Evolutionary conservation across 2,797 vertebrate genomes (phyloP).

Genomic region (Tenualosa thibaudeaui): DNA sequence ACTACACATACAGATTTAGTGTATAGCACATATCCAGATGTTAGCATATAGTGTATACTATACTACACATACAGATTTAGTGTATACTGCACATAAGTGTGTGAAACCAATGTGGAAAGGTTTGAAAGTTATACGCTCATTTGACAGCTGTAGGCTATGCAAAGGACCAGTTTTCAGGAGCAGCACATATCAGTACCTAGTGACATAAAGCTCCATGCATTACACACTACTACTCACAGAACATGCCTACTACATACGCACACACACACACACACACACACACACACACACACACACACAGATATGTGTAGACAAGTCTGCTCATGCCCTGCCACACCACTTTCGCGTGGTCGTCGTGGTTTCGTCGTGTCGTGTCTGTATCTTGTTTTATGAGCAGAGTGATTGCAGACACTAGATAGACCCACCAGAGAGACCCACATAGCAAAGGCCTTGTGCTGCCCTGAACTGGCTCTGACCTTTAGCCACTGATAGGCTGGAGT

Average conservation of each 20-base stretch:
- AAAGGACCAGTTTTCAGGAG: neutral
- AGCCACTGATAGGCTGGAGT: too few species aligned
- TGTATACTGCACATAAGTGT: too few species aligned
- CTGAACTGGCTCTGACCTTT: neutral
- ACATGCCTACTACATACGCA: neutral
- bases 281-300: neutral
- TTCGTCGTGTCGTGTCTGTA: too few species aligned
- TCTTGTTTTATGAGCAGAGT: conserved; percentile 27
- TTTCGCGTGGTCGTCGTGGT: neutral
- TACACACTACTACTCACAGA: neutral
- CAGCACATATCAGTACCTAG: neutral
- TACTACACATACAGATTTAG: too few species aligned
- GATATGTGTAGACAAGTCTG: neutral
- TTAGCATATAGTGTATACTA: too few species aligned
- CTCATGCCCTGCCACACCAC: neutral
- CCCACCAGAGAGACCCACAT: neutral
- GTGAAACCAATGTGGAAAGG: too few species aligned
- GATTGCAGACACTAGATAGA: neutral
- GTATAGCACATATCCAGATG: too few species aligned
- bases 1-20: too few species aligned
- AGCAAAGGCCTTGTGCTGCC: neutral
- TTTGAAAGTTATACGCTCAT: neutral
- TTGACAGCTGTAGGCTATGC: neutral
- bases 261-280: neutral
- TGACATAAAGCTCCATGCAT: neutral